Conservation (phyloP, 2,797 vertebrate species). For the Danio jaintianensis region DNA sequence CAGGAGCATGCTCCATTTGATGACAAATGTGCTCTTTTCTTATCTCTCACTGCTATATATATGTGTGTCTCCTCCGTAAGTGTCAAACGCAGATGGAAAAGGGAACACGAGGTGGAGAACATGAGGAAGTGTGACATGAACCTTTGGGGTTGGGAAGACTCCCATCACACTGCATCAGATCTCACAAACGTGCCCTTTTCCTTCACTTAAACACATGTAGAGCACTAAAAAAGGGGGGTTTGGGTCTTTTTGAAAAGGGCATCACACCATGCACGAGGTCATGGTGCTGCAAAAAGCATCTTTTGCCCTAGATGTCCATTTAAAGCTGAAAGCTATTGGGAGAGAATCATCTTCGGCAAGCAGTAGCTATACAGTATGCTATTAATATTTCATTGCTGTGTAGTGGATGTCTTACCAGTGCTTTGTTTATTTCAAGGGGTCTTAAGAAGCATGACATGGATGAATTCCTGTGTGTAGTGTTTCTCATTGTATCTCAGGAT, state of each 20-base stretch:
- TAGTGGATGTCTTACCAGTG: background rate
- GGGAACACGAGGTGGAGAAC: conserved; percentile 66
- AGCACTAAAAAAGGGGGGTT: conserved; percentile 62
- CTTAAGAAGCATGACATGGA: background rate
- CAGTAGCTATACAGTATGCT: background rate
- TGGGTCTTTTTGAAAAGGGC: conserved; percentile 1
- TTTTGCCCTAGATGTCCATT: background rate
- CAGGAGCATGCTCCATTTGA: conserved; percentile 68
- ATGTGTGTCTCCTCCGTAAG: conserved; percentile 55
- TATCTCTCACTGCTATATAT: conserved; percentile 71
- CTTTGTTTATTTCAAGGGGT: background rate
- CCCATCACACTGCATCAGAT: conserved; percentile 68
- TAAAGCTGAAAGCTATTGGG: background rate
- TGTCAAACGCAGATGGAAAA: conserved; percentile 75
- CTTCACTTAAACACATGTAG: conserved; percentile 73
- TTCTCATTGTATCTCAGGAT: background rate
- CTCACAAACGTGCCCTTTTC: conserved; percentile 78
- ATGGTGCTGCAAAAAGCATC: background rate
- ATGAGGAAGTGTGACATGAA: conserved; percentile 57
- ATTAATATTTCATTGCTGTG: background rate
- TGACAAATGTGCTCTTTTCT: conserved; percentile 74
- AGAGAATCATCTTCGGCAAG: background rate
- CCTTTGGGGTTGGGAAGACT: conserved; percentile 47
- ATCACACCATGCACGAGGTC: background rate
- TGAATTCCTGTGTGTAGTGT: background rate